Evolutionary conservation across 1,140 invertebrate species (phyloP), one percentile per base, ranked within the genome.

Genomic region (Arion vulgaris): DNA sequence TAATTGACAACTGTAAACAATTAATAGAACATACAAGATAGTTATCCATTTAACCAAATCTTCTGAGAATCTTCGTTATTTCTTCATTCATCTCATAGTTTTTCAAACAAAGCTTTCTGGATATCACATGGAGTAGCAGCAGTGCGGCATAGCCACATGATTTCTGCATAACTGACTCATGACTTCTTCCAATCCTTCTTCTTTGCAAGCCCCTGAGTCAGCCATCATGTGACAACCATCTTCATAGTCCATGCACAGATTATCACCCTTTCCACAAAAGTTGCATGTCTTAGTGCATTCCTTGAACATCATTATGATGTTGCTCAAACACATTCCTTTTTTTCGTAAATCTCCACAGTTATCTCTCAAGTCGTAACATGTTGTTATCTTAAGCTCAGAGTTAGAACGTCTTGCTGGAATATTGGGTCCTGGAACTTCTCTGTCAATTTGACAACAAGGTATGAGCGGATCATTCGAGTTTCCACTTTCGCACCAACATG

Each of bases 71-170:
- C n/a, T n/a, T n/a, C n/a, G n/a, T n/a, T n/a, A n/a, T n/a, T n/a
- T n/a, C n/a, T n/a, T n/a, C n/a, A n/a, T n/a, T n/a, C n/a, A n/a
- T n/a, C n/a, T n/a, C n/a, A n/a, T n/a, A n/a, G n/a, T n/a, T n/a
- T n/a, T n/a, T n/a, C n/a, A n/a, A n/a, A n/a, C n/a, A n/a, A n/a
- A n/a, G n/a, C 73, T 49, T 76, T 9, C 19, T 75, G 71, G 38
- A 82, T 51, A 5, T n/a, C 15, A 41, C 71, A 82, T 9, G 57
- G 45, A 13, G n/a, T 45, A 15, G 36, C 9, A 5, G 62, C 38
- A 1, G 66, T 87, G 88, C 11, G 13, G n/a, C 78, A 80, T 9
- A 1, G 41, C 68, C 68, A 41, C 78, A 80, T 15, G 78, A 80
- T 36, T 38, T 15, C n/a, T 32, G n/a, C 76, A 78, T 1, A 78